phyloP scores from a whole-genome alignment of 2,797 vertebrate genomes.

The Acanthiza pusilla region DNA sequence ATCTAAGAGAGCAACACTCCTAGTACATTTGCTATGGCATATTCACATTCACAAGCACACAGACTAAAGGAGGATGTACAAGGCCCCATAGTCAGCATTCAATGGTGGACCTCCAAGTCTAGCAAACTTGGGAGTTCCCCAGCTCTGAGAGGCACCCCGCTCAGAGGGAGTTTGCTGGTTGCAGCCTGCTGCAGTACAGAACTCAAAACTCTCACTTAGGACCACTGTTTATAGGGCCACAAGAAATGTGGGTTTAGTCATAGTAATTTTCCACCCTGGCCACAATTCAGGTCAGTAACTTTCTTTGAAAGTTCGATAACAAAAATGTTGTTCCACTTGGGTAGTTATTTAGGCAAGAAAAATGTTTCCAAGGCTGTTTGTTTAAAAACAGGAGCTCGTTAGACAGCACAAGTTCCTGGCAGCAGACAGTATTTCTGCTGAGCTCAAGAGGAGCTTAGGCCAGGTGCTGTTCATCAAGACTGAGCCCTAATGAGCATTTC shows the following conservation, averaged over 20 bases:
- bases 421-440: neutral
- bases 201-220: neutral
- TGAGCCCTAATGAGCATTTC: neutral
- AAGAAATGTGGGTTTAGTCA: neutral
- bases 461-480: neutral
- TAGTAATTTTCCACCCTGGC: neutral
- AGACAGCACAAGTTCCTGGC: neutral
- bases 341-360: neutral
- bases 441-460: neutral
- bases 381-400: neutral
- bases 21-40: neutral
- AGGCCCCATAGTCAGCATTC: neutral
- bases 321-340: neutral
- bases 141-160: neutral
- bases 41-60: neutral
- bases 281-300: neutral
- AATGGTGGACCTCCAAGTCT: fast-evolving
- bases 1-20: neutral
- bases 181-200: neutral
- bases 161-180: neutral
- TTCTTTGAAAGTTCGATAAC: neutral
- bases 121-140: neutral
- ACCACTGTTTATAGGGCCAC: neutral
- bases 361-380: neutral
- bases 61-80: neutral